Evolutionary conservation across 1,140 invertebrate species (phyloP), one percentile per base, ranked within the genome.

Genomic region (Cylas formicarius): DNA sequence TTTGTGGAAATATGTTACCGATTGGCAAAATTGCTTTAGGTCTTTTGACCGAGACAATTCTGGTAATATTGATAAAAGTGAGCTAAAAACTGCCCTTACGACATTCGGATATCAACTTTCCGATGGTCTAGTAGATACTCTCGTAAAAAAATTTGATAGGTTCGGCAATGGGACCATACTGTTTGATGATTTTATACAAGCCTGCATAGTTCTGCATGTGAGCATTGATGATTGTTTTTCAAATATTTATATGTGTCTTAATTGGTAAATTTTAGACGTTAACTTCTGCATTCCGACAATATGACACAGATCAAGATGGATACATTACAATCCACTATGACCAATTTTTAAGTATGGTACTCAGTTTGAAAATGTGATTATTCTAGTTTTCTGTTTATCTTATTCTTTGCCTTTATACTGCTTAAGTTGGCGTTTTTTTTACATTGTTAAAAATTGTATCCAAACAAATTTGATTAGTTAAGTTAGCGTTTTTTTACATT

Each of bases 131-230:
- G 78, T 93, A 49, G 75, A 79, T 49, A 78, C 86, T 23, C 73
- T 98, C 53, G 74, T 99, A 13, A 76, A 81, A 48, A 97, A 97
- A 69, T 98, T 96, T 73, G 95, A 98, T 67, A 72, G 95, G 48
- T 82, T 82, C 61, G 91, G 91, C n/a, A 73, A 76, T 55, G 88
- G 89, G 23, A 86, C 81, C 1, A 89, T 98, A 53, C 80, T 92
- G 19, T 98, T 99, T 75, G 96, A 99, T 75, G 95, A 98, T 70
- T 99, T 98, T 61, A 97, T 99, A 58, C 94, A 98, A 66, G 93
- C 89, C 59, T 94, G 90, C 65, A 79, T 97, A 48, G 82, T 90
- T 10, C 68, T 97, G 50, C 86, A 95, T 75, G 90, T 95, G 74
- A 88, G 84, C 80, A 62, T 34, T 28, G 39, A 27, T 35, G 9